These are phyloP conservation scores for Orestias chungarensis DNA, from an alignment of 2,797 vertebrate genomes.

Conservation along the genomic window DNA sequence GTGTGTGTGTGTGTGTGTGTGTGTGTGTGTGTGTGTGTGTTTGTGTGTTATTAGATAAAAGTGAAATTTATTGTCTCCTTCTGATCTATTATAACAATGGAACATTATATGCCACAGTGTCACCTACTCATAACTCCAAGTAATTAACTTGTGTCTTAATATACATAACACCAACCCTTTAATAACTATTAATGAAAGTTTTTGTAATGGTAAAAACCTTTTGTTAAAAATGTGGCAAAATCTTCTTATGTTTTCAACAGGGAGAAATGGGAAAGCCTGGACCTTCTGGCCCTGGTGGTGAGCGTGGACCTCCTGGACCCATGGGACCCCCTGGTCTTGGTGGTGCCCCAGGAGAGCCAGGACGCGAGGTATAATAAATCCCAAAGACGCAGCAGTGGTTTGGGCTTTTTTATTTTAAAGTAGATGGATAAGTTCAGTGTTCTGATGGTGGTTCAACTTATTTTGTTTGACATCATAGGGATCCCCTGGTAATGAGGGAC, in stretches of 20 bases:
- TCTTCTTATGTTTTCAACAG: slow-evolving; percentile 64
- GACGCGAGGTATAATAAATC: slow-evolving; percentile 87
- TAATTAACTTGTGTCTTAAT: too few relatives aligned
- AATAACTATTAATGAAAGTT: not conserved
- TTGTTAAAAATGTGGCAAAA: not conserved
- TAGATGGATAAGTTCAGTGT: not conserved
- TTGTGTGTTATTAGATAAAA: too few relatives aligned
- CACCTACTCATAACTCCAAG: too few relatives aligned
- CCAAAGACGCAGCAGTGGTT: not conserved
- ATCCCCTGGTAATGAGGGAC: slow-evolving; percentile 89
- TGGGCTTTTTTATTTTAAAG: not conserved
- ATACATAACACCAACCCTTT: too few relatives aligned
- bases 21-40: too few relatives aligned
- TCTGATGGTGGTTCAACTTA: slow-evolving; percentile 5
- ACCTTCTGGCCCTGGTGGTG: slow-evolving; percentile 84
- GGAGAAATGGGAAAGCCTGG: slow-evolving; percentile 94
- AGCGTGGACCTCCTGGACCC: slow-evolving; percentile 94
- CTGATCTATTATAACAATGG: too few relatives aligned
- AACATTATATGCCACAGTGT: too few relatives aligned
- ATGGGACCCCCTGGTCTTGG: slow-evolving; percentile 91
- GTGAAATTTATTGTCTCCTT: too few relatives aligned
- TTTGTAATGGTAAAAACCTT: not conserved
- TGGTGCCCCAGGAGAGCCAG: slow-evolving; percentile 92
- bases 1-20: too few relatives aligned
- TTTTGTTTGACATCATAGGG: slow-evolving; percentile 80